Conservation (phyloP, 2,888 invertebrate genomes). For the Bombylius major region DNA sequence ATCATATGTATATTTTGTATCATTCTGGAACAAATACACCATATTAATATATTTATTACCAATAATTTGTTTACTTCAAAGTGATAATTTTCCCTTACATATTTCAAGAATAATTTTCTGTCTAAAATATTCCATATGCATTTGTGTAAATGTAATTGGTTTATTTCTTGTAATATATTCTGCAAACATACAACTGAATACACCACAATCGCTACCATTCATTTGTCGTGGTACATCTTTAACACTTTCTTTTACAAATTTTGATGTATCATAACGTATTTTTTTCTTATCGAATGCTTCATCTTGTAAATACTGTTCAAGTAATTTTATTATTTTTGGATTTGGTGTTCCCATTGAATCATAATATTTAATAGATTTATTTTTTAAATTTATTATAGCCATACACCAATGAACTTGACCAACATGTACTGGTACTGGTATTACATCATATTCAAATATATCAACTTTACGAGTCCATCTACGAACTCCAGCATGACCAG, state of each 20-base stretch:
- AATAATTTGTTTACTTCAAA: slow-evolving; percentile 24
- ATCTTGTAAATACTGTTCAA: slow-evolving; percentile 64
- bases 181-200: slow-evolving; percentile 94
- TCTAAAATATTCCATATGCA: slow-evolving; percentile 88
- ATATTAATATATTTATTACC: no score
- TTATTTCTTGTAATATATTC: slow-evolving; percentile 73
- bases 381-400: slow-evolving; percentile 69
- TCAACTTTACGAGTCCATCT: slow-evolving; percentile 82
- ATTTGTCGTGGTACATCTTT: slow-evolving; percentile 84
- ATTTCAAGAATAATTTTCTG: slow-evolving; percentile 89
- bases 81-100: slow-evolving; percentile 55
- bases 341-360: slow-evolving; percentile 89
- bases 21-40: no score
- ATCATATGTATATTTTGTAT: no score
- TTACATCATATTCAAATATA: slow-evolving; percentile 70
- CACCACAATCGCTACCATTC: slow-evolving; percentile 96
- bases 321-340: slow-evolving; percentile 52
- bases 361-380: slow-evolving; percentile 64
- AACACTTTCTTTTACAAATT: slow-evolving; percentile 55
- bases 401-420: slow-evolving; percentile 95
- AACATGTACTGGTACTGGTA: slow-evolving; percentile 86
- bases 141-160: slow-evolving; percentile 70
- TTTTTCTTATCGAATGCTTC: slow-evolving; percentile 86
- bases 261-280: slow-evolving; percentile 50
- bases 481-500: slow-evolving; percentile 66